These are phyloP conservation scores for Hoplodrina blanda DNA, from an alignment of 2,888 invertebrate species.

Conservation along the genomic window DNA sequence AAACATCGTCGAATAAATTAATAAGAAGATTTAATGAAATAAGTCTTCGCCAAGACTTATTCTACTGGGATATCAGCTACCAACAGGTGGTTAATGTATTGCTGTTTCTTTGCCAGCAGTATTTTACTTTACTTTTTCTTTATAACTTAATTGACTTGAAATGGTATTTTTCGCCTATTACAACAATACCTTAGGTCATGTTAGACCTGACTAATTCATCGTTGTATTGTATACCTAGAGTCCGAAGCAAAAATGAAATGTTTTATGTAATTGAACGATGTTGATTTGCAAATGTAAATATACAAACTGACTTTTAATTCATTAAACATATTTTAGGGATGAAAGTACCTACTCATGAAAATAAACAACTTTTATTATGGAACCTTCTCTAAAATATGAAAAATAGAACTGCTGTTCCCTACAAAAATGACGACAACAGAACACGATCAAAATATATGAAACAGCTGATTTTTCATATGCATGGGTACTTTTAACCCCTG, in stretches of 20 bases:
- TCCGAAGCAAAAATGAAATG: not conserved
- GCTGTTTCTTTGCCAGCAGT: slow-evolving; percentile 14
- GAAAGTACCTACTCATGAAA: too few species aligned
- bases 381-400: too few species aligned
- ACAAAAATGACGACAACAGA: too few species aligned
- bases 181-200: not conserved
- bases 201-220: not conserved
- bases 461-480: too few species aligned
- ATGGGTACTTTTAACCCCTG: too few species aligned
- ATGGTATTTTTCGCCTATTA: not conserved
- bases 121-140: slow-evolving; percentile 14
- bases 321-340: too few species aligned
- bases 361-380: too few species aligned
- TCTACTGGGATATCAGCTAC: slow-evolving; percentile 10
- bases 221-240: too few species aligned
- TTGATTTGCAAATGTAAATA: too few species aligned
- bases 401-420: too few species aligned
- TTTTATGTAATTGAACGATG: not conserved
- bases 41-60: slow-evolving; percentile 29
- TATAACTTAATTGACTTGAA: not conserved
- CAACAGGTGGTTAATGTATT: slow-evolving; percentile 57
- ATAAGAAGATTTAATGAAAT: slow-evolving; percentile 37
- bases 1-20: slow-evolving; percentile 26
- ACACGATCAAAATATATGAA: too few species aligned
- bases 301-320: too few species aligned